Evolutionary conservation across 2,888 invertebrate genomes (phyloP).

Genomic region (Drosophila antonietae): DNA sequence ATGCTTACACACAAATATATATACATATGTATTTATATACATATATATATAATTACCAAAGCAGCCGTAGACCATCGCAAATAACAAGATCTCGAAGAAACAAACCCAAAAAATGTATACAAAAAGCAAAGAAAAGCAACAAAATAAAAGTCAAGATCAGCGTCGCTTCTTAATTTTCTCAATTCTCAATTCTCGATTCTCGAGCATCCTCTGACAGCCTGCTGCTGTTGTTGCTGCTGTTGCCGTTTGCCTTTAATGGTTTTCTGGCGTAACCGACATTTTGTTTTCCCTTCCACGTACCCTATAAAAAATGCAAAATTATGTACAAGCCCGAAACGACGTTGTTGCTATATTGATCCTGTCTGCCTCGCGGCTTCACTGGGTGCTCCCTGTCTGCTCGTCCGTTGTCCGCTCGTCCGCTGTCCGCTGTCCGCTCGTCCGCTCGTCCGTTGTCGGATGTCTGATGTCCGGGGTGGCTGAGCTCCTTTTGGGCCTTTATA

Average conservation of each 20-base stretch:
- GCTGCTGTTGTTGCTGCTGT: conserved; percentile 12
- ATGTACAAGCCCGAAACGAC: conserved; percentile 77
- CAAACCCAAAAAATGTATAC: conserved; percentile 21
- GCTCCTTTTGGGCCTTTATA: conserved; percentile 63
- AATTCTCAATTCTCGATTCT: conserved; percentile 47
- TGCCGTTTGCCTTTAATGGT: conserved; percentile 71
- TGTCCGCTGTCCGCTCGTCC: not conserved
- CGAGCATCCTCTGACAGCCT: conserved; percentile 28
- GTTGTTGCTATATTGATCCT: conserved; percentile 77
- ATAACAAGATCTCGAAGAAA: conserved; percentile 51
- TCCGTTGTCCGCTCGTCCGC: conserved; percentile 5
- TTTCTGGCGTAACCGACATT: conserved; percentile 83
- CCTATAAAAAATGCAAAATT: conserved; percentile 81
- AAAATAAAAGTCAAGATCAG: conserved; percentile 33
- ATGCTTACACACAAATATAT: not conserved
- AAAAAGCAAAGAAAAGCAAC: conserved; percentile 8
- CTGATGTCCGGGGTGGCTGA: conserved; percentile 17
- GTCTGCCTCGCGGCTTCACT: conserved; percentile 50
- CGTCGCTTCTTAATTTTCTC: conserved; percentile 73
- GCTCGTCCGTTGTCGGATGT: conserved; percentile 17
- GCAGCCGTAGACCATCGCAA: conserved; percentile 51
- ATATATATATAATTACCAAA: conserved; percentile 75
- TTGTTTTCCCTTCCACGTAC: conserved; percentile 69
- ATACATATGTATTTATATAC: conserved; percentile 1
- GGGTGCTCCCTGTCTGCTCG: conserved; percentile 10